Base-by-base conservation (phyloP, 1,140 invertebrate genomes). In the Odontomachus brunneus region DNA sequence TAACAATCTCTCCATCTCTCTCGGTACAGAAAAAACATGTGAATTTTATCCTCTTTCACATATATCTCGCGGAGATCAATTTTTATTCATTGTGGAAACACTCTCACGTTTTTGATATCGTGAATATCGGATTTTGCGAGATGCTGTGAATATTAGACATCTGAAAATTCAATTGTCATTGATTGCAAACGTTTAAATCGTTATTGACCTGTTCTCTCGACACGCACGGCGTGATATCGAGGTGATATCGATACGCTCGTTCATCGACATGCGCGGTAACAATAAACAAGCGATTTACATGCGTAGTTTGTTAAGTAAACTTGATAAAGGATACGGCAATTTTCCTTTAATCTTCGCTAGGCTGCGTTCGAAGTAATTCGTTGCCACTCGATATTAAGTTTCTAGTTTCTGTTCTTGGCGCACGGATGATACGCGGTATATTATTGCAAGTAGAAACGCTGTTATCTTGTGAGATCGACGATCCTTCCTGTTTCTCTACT, bases 271-370 rank as follows among this genome's bases (percentile, higher is more conserved):
- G 48, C 49, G 24, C 29, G 48, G 53, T 66, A 38, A 66, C 48
- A 26, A 53, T 66, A 76, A 26, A 65, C 48, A 65, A 66, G 74
- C 60, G 66, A 76, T 76, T 76, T 76, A 29, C 60, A 76, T 76
- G 74, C 74, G 74, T 76, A 76, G 26, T 76, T 66, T 76, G 62
- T 76, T 66, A 76, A 55, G 74, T 76, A 76, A 66, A 76, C 62
- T 53, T 66, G 5, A n/a, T 66, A 76, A 76, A 76, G 74, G 49
- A 26, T 48, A 62, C 62, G 48, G 74, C 60, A 76, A 76, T 66
- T 76, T 76, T 76, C 60, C 74, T 76, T 66, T 66, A 76, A 76
- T 66, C 74, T 66, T 66, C 48, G 29, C 73, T 76, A 76, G 48
- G 66, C 66, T 76, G 62, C 74, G 66, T 76, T 76, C 49, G 26